phyloP scores from a whole-genome alignment of 1,140 invertebrate genomes.

The Leptinotarsa undecemlineata region DNA sequence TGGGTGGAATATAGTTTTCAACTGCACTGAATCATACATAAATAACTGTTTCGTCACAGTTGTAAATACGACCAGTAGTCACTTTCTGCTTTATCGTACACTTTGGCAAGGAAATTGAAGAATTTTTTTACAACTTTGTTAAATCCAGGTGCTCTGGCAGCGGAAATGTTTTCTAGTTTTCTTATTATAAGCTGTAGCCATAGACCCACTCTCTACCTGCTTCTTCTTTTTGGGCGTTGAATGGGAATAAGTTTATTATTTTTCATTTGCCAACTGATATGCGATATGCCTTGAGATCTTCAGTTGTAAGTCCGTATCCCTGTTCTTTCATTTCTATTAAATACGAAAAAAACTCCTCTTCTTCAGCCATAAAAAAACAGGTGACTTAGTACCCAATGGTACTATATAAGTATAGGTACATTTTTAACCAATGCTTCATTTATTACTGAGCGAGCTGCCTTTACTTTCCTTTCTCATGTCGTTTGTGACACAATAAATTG shows the following conservation, averaged over 20 bases:
- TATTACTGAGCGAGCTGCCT: background rate
- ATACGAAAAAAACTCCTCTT: background rate
- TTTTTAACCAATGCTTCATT: background rate
- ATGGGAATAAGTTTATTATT: background rate
- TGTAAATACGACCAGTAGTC: background rate
- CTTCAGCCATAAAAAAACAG: background rate
- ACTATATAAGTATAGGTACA: background rate
- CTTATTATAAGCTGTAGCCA: background rate
- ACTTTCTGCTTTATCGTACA: background rate
- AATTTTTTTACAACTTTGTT: background rate
- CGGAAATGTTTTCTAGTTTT: background rate
- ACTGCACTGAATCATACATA: background rate
- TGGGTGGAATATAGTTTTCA: background rate
- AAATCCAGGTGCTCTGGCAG: background rate
- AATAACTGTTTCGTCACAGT: background rate
- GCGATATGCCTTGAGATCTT: background rate
- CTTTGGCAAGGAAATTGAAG: background rate
- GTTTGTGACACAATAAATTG: conserved; percentile 20
- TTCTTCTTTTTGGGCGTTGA: background rate
- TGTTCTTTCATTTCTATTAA: background rate
- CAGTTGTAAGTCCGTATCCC: conserved; percentile 3
- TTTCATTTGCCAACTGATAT: background rate
- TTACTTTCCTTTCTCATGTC: background rate
- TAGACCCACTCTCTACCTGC: background rate
- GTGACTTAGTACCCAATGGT: background rate